These are phyloP conservation scores for Cichladusa arquata DNA, from an alignment of 2,113 vertebrate genomes.

Conservation along the genomic window DNA sequence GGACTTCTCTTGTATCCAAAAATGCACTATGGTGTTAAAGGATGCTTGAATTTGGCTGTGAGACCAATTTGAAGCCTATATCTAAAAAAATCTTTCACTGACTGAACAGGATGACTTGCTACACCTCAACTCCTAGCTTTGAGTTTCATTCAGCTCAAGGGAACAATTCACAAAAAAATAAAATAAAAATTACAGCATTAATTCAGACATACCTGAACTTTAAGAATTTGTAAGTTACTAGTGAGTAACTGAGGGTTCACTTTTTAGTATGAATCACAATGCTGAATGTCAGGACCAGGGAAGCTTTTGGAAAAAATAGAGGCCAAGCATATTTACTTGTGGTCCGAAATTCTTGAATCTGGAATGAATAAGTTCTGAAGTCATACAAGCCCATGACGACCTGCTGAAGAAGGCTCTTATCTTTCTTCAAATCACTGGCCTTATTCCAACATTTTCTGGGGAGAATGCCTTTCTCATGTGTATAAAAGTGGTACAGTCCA, in stretches of 20 bases:
- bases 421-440: not conserved
- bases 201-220: not conserved
- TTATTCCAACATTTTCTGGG: not conserved
- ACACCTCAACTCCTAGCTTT: not conserved
- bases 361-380: not conserved
- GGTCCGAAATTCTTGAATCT: not conserved
- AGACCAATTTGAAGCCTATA: not conserved
- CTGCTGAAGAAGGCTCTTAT: not conserved
- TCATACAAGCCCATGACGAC: not conserved
- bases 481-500: not conserved
- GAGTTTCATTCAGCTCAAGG: not conserved
- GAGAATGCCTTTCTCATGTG: not conserved
- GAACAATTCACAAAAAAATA: not conserved
- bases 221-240: not conserved
- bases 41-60: not conserved
- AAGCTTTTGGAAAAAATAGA: not conserved
- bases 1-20: not conserved
- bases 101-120: not conserved
- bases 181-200: not conserved
- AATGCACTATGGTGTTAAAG: not conserved
- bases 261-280: not conserved
- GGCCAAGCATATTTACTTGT: not conserved
- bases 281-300: not conserved
- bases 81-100: not conserved
- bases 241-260: not conserved